These are phyloP conservation scores for Drosophila parvula DNA, from an alignment of 1,140 invertebrate species.

Conservation along the genomic window DNA sequence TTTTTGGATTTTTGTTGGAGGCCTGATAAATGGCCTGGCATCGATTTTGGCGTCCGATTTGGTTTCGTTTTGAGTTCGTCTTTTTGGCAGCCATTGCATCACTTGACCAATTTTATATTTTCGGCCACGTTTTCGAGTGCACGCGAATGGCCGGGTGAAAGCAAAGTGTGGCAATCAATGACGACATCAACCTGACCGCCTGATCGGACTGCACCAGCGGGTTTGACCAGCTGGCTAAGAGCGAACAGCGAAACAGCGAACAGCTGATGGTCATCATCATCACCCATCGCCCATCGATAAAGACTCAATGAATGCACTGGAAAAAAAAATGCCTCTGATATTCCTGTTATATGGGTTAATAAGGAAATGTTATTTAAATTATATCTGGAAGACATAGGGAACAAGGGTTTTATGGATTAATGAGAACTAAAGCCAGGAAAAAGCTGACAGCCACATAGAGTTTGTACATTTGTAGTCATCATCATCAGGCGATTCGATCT, in stretches of 20 bases:
- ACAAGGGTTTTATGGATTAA: background rate
- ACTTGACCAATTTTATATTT: constrained; percentile 25
- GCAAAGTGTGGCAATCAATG: constrained; percentile 83
- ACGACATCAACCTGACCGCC: constrained; percentile 65
- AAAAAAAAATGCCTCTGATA: background rate
- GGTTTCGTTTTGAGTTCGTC: constrained; percentile 20
- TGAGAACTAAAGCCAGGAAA: no score
- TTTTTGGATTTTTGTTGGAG: constrained; percentile 47
- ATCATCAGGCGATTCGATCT: no score
- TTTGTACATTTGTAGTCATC: no score
- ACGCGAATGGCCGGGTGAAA: constrained; percentile 73
- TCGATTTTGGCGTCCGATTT: constrained; percentile 44
- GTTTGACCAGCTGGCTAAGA: constrained; percentile 66
- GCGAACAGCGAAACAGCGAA: constrained; percentile 20
- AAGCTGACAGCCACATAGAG: no score
- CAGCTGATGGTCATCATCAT: constrained; percentile 55
- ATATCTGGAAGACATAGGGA: background rate
- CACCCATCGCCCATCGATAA: constrained; percentile 8
- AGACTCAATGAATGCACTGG: constrained; percentile 9
- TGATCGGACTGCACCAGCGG: constrained; percentile 58
- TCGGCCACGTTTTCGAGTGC: constrained; percentile 56
- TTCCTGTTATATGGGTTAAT: background rate
- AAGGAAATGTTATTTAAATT: background rate
- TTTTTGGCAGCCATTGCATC: constrained; percentile 56
- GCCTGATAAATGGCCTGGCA: constrained; percentile 69